Evolutionary conservation across 1,140 invertebrate species (phyloP), one percentile per base, ranked within the genome.

Genomic region (Protaetia brevitarsis): DNA sequence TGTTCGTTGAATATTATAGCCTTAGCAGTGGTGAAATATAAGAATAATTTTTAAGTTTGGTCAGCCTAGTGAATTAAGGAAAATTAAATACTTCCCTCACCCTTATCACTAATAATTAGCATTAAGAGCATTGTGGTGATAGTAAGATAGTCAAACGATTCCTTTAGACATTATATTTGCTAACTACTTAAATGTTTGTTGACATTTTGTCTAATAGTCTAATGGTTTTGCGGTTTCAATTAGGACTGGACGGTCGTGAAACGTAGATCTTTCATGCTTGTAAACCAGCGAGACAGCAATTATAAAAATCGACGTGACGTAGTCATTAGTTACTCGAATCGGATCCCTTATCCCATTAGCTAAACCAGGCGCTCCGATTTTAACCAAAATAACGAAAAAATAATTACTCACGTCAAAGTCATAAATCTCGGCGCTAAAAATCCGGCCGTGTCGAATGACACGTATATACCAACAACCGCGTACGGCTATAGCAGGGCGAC

Each of bases 371-470:
- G n/a, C 57, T 5, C 57, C 11, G 27, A 30, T 29, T 29, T 59
- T 30, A 59, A 13, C 30, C 57, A 16, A 59, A 65, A 58, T 65
- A 59, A 65, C 64, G 51, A 65, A 65, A 65, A 69, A 69, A 69
- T 69, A 69, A 69, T 69, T 67, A 67, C 51, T 27, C 68, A 67
- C 68, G 68, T 61, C 41, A 67, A 31, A 16, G 34, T 37, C 29
- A 69, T 69, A 69, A 69, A 69, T 69, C 19, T 65, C 28, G 31
- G n/a, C n/a, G 28, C 13, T 45, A 64, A 64, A 64, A 64, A 45
- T 41, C 28, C 23, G n/a, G 11, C 41, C 63, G 37, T 30, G 26
- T 64, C 37, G 28, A 51, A 64, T 64, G 13, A 59, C 30, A 21
- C 8, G 23, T 11, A 21, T 7, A 51, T 23, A 51, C 10, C 1